Base-by-base conservation (phyloP, 2,113 vertebrate species). In the Oenanthe oenanthe region DNA sequence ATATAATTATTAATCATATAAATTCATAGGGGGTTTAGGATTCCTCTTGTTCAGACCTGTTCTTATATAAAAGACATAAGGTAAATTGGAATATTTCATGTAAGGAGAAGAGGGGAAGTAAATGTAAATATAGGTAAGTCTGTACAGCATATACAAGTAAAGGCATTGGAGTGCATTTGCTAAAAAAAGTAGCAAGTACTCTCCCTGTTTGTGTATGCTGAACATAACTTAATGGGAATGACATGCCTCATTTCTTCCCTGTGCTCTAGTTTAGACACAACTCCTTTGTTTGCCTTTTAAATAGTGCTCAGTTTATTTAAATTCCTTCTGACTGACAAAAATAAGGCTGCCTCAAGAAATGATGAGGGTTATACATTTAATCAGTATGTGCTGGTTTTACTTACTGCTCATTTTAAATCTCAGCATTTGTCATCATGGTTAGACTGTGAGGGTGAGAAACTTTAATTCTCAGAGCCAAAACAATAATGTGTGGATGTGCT, bases 231-330 rank as follows among this genome's bases (percentile, higher is more conserved):
- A 74, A 74, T 79, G 57, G 61, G 82, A 85, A 87, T 89, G 17
- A 63, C 53, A 91, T 25, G 77, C 48, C 80, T 93, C 61, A 74
- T 89, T 95, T 91, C 84, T 84, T 92, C 31, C 32, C 32, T 66
- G 57, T 65, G 40, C 22, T 89, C 28, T 31, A 56, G 43, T 65
- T 94, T 53, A 89, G 31, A 60, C 32, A 24, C 11, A 92, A 54
- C 6, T 85, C 26, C 15, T 88, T 34, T 68, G 36, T 90, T 93
- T 92, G 51, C 31, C 56, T 85, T 94, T 92, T 85, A 87, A 81
- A 75, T 42, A 85, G 22, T 19, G 12, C 36, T 92, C 62, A 19
- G 50, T 57, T 86, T 78, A 53, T 81, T 75, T 89, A 8, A 93
- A 89, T 82, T 78, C 38, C 8, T 85, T 75, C 61, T 92, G 73